These are phyloP conservation scores for Pantala flavescens DNA, from an alignment of 1,140 invertebrate genomes.

Conservation along the genomic window DNA sequence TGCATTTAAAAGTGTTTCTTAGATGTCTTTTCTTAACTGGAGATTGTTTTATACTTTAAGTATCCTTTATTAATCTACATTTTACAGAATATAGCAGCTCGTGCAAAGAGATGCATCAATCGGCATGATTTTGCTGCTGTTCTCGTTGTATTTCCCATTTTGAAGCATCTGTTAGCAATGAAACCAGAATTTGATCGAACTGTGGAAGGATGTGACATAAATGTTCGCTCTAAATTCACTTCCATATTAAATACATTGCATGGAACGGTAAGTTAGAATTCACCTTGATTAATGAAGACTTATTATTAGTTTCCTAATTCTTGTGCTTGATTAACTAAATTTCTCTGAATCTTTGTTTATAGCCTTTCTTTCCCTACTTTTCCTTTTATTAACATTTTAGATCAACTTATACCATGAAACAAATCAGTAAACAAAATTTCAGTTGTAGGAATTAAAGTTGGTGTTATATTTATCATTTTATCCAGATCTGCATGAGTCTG, in stretches of 20 bases:
- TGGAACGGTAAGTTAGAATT: slow-evolving; percentile 46
- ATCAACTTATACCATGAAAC: no score
- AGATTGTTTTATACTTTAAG: no score
- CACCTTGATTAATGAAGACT: slow-evolving; percentile 13
- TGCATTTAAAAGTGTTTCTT: no score
- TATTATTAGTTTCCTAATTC: slow-evolving; percentile 13
- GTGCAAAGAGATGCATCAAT: slow-evolving; percentile 66
- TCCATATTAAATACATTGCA: slow-evolving; percentile 64
- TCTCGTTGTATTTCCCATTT: slow-evolving; percentile 72
- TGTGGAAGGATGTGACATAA: slow-evolving; percentile 59
- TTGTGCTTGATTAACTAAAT: slow-evolving; percentile 16
- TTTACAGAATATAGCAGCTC: slow-evolving; percentile 56
- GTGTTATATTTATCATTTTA: no score
- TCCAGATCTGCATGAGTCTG: no score
- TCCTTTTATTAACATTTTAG: no score
- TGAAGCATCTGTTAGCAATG: slow-evolving; percentile 67
- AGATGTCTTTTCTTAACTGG: no score
- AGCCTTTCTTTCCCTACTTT: no score
- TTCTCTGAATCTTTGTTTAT: no score
- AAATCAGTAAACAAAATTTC: no score
- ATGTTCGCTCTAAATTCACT: slow-evolving; percentile 58
- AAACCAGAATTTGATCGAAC: slow-evolving; percentile 77
- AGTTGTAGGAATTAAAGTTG: no score
- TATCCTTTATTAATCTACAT: neutral
- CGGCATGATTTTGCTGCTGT: slow-evolving; percentile 74